Evolutionary conservation across 2,113 vertebrate genomes (phyloP).

Genomic region (zebrafish (Danio rerio)): DNA sequence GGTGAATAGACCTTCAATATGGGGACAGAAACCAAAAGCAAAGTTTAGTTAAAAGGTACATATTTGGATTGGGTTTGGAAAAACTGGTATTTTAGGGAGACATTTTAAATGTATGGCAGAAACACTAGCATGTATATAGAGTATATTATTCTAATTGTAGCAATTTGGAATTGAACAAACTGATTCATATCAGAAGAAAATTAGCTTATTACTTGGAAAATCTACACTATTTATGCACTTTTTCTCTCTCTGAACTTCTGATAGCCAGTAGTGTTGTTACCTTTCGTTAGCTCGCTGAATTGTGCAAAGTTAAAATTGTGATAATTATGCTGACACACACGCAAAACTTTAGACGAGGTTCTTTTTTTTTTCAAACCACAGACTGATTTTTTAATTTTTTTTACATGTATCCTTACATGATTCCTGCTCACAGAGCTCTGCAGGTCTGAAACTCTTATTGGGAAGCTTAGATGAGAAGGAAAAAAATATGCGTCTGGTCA

Average conservation of each 20-base stretch:
- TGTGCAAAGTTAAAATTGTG: background rate
- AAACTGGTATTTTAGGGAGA: no score
- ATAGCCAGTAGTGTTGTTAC: background rate
- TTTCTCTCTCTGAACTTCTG: background rate
- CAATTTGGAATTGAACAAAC: background rate
- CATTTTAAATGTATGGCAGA: background rate
- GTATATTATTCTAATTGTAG: background rate
- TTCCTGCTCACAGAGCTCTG: background rate
- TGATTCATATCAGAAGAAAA: background rate
- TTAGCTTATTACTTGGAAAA: background rate
- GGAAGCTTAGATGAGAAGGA: background rate
- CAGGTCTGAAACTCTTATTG: conserved; percentile 1
- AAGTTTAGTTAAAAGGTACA: no score
- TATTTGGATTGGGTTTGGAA: no score
- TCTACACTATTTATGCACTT: background rate
- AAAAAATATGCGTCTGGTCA: background rate
- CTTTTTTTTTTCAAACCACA: background rate
- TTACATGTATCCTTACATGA: background rate
- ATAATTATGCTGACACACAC: conserved; percentile 4
- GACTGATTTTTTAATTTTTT: background rate
- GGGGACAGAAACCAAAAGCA: no score
- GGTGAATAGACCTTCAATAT: no score
- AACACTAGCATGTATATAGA: background rate
- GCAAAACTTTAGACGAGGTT: no score
- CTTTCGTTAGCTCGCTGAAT: background rate